Evolutionary conservation across 2,113 vertebrate species (phyloP).

Genomic region (Laticauda laticaudata): DNA sequence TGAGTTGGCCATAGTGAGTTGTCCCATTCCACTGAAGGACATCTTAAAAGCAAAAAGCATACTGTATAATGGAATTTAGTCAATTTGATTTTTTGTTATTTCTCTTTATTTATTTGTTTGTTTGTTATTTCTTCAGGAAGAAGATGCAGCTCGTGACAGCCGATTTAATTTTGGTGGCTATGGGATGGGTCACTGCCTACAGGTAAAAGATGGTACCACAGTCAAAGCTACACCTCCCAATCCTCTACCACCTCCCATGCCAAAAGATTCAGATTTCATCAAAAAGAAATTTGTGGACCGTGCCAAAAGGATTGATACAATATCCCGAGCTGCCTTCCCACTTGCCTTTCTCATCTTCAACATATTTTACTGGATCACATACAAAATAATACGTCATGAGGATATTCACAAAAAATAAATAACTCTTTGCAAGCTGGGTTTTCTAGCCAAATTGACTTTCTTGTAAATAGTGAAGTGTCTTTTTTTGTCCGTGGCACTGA

Average conservation of each 20-base stretch:
- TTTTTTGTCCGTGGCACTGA: constrained; percentile 66
- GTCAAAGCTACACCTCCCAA: constrained; percentile 80
- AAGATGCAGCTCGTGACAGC: constrained; percentile 85
- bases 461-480: constrained; percentile 78
- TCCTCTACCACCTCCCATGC: constrained; percentile 62
- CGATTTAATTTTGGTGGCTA: constrained; percentile 94
- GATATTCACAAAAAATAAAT: constrained; percentile 86
- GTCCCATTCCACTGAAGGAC: neutral
- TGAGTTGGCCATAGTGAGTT: neutral
- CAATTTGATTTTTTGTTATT: neutral
- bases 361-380: constrained; percentile 99
- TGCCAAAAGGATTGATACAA: constrained; percentile 97
- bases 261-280: constrained; percentile 87
- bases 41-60: neutral
- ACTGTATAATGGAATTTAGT: neutral
- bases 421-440: constrained; percentile 52
- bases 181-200: constrained; percentile 88
- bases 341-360: constrained; percentile 98
- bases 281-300: constrained; percentile 97
- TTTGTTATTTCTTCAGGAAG: constrained; percentile 77
- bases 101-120: constrained; percentile 38
- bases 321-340: constrained; percentile 95
- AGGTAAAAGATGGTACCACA: constrained; percentile 85
- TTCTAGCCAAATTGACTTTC: constrained; percentile 68
- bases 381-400: constrained; percentile 97